Conservation (phyloP, 2,797 vertebrate genomes). For the Smutsia gigantea region DNA sequence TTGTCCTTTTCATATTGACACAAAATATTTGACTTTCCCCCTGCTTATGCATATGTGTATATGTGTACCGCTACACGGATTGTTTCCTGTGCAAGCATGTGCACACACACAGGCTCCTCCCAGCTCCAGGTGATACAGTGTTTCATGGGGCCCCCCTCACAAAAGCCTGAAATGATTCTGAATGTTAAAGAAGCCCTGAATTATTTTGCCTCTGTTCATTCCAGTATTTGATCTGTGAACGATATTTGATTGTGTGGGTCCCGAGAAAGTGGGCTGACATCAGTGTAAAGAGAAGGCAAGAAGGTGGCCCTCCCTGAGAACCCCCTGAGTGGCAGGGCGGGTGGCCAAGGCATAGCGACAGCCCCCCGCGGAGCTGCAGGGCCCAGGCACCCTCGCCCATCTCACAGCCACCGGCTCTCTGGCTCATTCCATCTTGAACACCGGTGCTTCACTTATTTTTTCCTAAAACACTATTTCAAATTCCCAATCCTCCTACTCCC, state of each 20-base stretch:
- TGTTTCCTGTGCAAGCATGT: neutral
- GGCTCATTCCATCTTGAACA: neutral
- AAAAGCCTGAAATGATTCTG: no score
- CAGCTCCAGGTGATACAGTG: rapidly evolving
- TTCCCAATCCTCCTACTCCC: neutral
- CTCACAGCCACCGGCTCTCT: neutral
- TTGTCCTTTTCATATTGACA: neutral
- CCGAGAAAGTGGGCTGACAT: neutral
- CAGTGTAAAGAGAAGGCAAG: neutral
- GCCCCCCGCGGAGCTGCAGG: neutral
- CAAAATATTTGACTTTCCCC: neutral
- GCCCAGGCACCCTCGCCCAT: neutral
- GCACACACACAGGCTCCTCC: neutral
- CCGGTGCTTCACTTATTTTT: neutral
- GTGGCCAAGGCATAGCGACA: no score
- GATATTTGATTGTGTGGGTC: neutral
- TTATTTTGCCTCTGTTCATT: neutral
- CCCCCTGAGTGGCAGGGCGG: no score
- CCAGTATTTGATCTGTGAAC: neutral
- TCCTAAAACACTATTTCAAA: neutral
- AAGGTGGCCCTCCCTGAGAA: neutral
- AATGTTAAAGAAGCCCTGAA: no score
- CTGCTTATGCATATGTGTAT: neutral
- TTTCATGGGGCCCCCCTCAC: rapidly evolving
- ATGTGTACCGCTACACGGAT: neutral